These are phyloP conservation scores for Corythornis madagascariensis DNA, from an alignment of 2,113 vertebrate genomes.

Conservation along the genomic window DNA sequence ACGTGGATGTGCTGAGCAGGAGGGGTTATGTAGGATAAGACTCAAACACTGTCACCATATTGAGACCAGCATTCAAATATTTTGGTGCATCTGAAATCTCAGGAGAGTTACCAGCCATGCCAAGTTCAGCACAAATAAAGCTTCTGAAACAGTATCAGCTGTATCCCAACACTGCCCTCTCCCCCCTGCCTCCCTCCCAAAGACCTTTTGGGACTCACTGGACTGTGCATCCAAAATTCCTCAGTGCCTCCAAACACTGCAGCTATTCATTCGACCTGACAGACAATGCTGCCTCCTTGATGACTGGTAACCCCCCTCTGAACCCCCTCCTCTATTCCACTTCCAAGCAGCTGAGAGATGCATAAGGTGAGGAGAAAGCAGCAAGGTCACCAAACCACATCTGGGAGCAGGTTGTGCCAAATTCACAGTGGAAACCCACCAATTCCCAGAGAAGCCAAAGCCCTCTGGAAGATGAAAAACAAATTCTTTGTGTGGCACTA, in stretches of 20 bases:
- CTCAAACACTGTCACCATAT: not conserved
- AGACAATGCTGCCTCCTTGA: constrained; percentile 22
- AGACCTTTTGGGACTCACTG: constrained; percentile 57
- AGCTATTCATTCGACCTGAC: constrained; percentile 66
- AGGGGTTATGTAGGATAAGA: not conserved
- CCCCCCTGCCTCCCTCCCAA: constrained; percentile 16
- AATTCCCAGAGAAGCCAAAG: not conserved
- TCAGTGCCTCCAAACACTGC: constrained; percentile 53
- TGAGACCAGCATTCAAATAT: not conserved
- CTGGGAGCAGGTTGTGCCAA: not conserved
- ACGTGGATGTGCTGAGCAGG: not conserved
- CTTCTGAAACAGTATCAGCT: not conserved
- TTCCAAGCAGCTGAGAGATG: constrained; percentile 59
- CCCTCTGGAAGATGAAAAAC: constrained; percentile 16
- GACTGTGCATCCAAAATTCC: constrained; percentile 36
- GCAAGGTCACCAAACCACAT: constrained; percentile 17
- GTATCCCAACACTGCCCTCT: not conserved
- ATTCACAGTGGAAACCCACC: constrained; percentile 6
- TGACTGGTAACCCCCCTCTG: constrained; percentile 53
- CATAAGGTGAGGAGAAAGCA: not conserved
- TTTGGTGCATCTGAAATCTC: not conserved
- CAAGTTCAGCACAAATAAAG: not conserved
- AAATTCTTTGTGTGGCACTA: constrained; percentile 27
- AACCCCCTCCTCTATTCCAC: not conserved
- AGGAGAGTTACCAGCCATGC: not conserved